Percentiles rank a stretch among this genome's conserved stretches.
These are phyloP conservation scores for Drepana arcuata DNA, from an alignment of 1,140 invertebrate species.

Conservation along the genomic window DNA sequence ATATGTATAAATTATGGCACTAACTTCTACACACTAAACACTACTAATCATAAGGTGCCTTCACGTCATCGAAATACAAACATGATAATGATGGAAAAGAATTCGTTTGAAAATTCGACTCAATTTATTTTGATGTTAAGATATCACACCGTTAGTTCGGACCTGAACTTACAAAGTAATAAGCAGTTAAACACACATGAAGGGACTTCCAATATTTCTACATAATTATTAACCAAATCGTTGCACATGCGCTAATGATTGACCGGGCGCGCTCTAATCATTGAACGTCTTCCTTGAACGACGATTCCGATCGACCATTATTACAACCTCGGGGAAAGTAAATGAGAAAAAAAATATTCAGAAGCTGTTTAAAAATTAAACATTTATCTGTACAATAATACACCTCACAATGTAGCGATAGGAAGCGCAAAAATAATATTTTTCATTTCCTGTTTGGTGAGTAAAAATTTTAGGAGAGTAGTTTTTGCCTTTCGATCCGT, in stretches of 20 bases:
- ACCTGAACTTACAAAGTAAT: conserved; percentile 43
- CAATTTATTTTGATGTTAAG: conserved; percentile 18
- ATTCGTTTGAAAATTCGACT: no score
- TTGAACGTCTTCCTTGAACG: conserved; percentile 23
- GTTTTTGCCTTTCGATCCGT: conserved; percentile 63
- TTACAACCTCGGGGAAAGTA: conserved; percentile 25
- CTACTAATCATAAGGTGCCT: no score
- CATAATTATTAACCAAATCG: conserved; percentile 50
- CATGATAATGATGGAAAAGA: no score
- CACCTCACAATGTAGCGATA: conserved; percentile 24
- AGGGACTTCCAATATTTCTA: conserved; percentile 46
- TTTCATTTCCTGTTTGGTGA: conserved; percentile 64
- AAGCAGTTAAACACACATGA: conserved; percentile 47
- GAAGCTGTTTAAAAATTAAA: conserved; percentile 27
- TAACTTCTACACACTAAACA: no score
- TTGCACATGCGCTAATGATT: conserved; percentile 41
- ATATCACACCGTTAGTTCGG: conserved; percentile 38
- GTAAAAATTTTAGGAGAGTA: conserved; percentile 42
- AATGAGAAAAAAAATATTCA: conserved; percentile 19
- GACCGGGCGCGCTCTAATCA: conserved; percentile 23
- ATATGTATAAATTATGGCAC: no score
- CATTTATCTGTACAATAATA: conserved; percentile 13
- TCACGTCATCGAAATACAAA: no score
- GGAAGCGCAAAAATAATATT: conserved; percentile 59
- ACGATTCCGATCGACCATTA: conserved; percentile 18